phyloP scores from a whole-genome alignment of 1,140 invertebrate genomes.

The Dolichoris vasculosae region DNA sequence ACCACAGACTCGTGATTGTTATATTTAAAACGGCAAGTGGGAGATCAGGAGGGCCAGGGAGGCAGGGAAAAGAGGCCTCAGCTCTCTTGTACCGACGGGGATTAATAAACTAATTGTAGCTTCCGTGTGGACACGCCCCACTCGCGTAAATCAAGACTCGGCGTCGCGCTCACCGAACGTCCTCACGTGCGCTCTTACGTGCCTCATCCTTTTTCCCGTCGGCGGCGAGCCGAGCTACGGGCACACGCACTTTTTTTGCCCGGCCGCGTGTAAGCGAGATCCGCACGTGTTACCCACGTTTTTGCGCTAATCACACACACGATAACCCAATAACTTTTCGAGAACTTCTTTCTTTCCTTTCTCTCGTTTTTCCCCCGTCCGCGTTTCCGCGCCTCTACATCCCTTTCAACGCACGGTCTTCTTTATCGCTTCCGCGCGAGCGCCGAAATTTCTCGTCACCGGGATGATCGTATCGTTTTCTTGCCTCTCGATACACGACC shows the following conservation, averaged over 20 bases:
- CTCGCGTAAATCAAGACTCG: slow-evolving; percentile 71
- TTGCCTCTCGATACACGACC: background rate
- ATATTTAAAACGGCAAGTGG: slow-evolving; percentile 20
- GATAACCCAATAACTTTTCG: slow-evolving; percentile 51
- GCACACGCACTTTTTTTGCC: slow-evolving; percentile 36
- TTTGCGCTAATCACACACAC: slow-evolving; percentile 52
- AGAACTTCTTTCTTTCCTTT: background rate
- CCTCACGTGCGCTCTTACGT: slow-evolving; percentile 9
- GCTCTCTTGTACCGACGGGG: background rate
- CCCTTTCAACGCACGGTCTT: background rate
- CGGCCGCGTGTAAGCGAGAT: background rate
- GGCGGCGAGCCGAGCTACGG: background rate
- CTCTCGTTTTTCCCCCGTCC: background rate
- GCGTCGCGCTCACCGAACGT: slow-evolving; percentile 54
- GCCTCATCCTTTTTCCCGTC: slow-evolving; percentile 11
- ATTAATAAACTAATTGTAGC: slow-evolving; percentile 74
- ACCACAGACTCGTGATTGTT: slow-evolving; percentile 15
- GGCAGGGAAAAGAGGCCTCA: slow-evolving; percentile 45
- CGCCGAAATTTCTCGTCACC: background rate
- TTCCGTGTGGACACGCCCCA: slow-evolving; percentile 69
- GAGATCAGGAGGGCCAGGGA: slow-evolving; percentile 30
- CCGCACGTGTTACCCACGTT: slow-evolving; percentile 49
- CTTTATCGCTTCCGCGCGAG: slow-evolving; percentile 20
- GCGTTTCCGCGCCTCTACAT: no score
- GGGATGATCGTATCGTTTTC: no score